Conservation (phyloP, 2,888 invertebrate species). For the Trissolcus japonicus region DNA sequence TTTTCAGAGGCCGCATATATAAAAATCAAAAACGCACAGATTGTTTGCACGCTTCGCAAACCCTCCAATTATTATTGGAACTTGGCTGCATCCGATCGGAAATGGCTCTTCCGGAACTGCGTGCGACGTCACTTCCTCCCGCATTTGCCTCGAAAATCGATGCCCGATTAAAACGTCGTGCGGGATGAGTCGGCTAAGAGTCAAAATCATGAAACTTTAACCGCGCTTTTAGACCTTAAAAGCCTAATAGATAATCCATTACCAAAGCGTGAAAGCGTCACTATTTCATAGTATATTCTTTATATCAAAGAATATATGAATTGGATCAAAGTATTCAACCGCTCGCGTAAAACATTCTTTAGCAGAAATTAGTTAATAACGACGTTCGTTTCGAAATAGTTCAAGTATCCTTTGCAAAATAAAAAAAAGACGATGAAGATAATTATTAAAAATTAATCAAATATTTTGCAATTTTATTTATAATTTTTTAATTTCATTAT, state of each 20-base stretch:
- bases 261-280: not conserved
- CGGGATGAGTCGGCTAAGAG: conserved; percentile 48
- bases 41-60: conserved; percentile 41
- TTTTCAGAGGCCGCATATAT: conserved; percentile 14
- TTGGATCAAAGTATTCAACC: not conserved
- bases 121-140: conserved; percentile 59
- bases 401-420: too few relatives aligned
- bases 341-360: too few relatives aligned
- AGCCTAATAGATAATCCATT: conserved; percentile 11
- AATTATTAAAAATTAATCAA: too few relatives aligned
- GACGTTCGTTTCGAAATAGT: too few relatives aligned
- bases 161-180: conserved; percentile 53
- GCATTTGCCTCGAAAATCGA: conserved; percentile 42
- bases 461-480: too few relatives aligned
- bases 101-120: conserved; percentile 55
- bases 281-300: conserved; percentile 1
- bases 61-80: conserved; percentile 59
- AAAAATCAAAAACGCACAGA: conserved; percentile 41
- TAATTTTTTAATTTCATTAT: too few relatives aligned
- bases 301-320: conserved; percentile 5
- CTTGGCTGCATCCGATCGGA: conserved; percentile 56
- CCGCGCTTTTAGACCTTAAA: conserved; percentile 18
- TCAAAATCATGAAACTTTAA: conserved; percentile 27
- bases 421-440: too few relatives aligned
- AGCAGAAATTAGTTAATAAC: not conserved